Evolutionary conservation across 1,140 invertebrate genomes (phyloP).

Genomic region (Aphelinus atriplicis): DNA sequence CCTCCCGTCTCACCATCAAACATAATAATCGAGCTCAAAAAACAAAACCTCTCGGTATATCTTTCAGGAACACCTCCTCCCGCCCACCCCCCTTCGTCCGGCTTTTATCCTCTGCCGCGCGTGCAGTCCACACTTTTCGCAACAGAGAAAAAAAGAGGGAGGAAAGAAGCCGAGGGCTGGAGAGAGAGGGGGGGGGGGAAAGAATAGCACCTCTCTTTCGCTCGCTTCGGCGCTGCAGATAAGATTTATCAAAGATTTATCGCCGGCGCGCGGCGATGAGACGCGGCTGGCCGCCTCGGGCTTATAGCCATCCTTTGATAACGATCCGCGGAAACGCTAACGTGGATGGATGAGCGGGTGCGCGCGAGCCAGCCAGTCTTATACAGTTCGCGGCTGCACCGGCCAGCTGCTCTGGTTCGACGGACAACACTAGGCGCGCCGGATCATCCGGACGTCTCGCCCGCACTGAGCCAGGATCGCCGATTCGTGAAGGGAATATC

Average conservation of each 20-base stretch:
- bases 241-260: conserved; percentile 41
- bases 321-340: conserved; percentile 19
- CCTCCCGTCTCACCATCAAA: conserved; percentile 5
- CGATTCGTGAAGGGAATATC: conserved; percentile 16
- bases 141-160: conserved; percentile 10
- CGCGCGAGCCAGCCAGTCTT: not conserved
- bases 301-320: not conserved
- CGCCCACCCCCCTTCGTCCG: not conserved
- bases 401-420: not conserved
- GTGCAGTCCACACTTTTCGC: not conserved
- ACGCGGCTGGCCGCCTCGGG: too few species aligned
- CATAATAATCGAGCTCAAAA: conserved; percentile 20
- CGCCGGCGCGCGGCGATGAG: conserved; percentile 1
- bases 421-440: not conserved
- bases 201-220: conserved; percentile 1
- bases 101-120: not conserved
- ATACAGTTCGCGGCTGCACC: conserved; percentile 1
- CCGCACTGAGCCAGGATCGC: not conserved
- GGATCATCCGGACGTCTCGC: not conserved
- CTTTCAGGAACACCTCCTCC: not conserved
- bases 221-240: conserved; percentile 11
- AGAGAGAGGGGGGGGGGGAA: not conserved
- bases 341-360: not conserved
- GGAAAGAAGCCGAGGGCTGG: not conserved
- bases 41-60: conserved; percentile 7